A percentile compares a stretch with the other conserved stretches of the same genome.
These are phyloP conservation scores for Drosophila littoralis DNA, from an alignment of 1,140 invertebrate genomes.

Conservation along the genomic window DNA sequence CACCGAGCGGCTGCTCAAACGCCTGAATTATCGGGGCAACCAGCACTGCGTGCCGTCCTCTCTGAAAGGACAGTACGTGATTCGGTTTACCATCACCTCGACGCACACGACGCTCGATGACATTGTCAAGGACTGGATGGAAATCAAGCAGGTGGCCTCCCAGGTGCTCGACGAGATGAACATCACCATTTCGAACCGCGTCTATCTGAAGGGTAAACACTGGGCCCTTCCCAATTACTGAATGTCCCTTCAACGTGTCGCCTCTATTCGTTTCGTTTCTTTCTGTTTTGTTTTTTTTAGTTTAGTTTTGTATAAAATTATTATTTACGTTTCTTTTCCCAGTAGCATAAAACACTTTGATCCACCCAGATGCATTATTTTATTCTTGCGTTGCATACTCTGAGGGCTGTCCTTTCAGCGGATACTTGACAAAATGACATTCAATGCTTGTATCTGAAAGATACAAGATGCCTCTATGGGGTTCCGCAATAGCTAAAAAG, in stretches of 20 bases:
- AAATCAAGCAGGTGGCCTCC: conserved; percentile 92
- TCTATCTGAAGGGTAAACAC: conserved; percentile 90
- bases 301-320: conserved; percentile 41
- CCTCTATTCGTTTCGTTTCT: conserved; percentile 23
- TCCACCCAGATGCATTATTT: conserved; percentile 40
- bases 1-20: conserved; percentile 93
- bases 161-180: conserved; percentile 89
- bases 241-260: conserved; percentile 5
- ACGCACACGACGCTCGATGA: conserved; percentile 94
- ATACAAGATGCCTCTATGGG: background rate
- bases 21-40: conserved; percentile 92
- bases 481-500: too few species aligned
- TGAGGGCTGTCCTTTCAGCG: background rate
- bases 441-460: background rate
- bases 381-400: background rate
- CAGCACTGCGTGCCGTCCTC: conserved; percentile 97
- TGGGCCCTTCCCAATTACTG: conserved; percentile 56
- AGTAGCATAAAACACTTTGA: conserved; percentile 45
- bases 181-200: conserved; percentile 86
- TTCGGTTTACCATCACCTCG: conserved; percentile 96
- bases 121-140: conserved; percentile 94
- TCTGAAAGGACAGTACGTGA: conserved; percentile 95
- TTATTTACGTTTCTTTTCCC: conserved; percentile 21
- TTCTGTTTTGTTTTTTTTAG: background rate
- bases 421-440: background rate